Evolutionary conservation across 2,797 vertebrate genomes (phyloP), one percentile per base, ranked within the genome.

Genomic region (Strix occidentalis): DNA sequence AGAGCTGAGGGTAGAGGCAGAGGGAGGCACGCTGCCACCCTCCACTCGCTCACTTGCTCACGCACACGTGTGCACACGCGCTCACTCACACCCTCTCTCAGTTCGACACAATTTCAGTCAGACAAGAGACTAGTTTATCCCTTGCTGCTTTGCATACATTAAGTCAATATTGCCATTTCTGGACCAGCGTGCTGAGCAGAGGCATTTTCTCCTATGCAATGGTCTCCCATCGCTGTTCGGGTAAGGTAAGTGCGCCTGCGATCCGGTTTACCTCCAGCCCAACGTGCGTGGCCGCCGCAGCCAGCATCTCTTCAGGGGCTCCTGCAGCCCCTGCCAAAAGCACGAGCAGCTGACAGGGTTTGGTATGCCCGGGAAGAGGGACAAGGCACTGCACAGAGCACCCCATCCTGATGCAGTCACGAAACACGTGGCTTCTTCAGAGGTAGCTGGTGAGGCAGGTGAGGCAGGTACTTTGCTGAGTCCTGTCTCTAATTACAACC

Each of bases 181-280:
- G 66, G 31, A 46, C 33, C 17, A 3, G 43, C 1, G 3, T 5
- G 6, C 0, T 0, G 45, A 41, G 13, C 2, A 1, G 81, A 66
- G 53, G 11, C 10, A 0, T 75, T 51, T 77, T 4, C n/a, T 61
- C 46, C 2, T 6, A 2, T 0, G 0, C 2, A 0, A 4, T 3
- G 57, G 11, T 64, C 37, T 75, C 60, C 19, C 5, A 15, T 50
- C 23, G 1, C 26, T 10, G 0, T 13, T 60, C 0, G 7, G 19
- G 31, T 35, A 15, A 71, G 64, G 56, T 20, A 48, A 45, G 35
- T 16, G 12, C 1, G 1, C 17, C 6, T 50, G 35, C 4, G 12
- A 7, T 6, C 13, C 5, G 1, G 35, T 20, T 53, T 35, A 15
- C 18, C 66, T 48, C 56, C 64, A 58, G 25, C 33, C 19, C 2